Evolutionary conservation across 2,797 vertebrate species (phyloP).

Genomic region (Microhierax caerulescens): DNA sequence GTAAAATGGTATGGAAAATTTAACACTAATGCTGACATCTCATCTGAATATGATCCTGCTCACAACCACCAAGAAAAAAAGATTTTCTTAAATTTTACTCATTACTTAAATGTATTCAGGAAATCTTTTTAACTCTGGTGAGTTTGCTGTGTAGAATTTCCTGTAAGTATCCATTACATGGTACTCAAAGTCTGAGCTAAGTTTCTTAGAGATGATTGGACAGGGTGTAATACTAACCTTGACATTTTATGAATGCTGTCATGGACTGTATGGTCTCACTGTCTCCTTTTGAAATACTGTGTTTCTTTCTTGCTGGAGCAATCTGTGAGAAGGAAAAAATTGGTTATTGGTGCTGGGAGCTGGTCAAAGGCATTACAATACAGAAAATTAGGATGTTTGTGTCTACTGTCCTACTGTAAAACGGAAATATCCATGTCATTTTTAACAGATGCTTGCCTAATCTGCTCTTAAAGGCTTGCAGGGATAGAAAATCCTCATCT

Average conservation of each 20-base stretch:
- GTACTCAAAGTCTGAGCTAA: not conserved
- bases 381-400: not conserved
- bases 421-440: not conserved
- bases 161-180: not conserved
- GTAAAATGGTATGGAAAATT: not conserved
- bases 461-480: not conserved
- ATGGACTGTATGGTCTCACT: not conserved
- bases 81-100: not conserved
- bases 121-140: not conserved
- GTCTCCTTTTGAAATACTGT: not conserved
- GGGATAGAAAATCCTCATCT: not conserved
- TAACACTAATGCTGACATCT: not conserved
- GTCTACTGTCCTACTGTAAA: not conserved
- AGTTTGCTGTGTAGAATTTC: not conserved
- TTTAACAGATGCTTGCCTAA: not conserved
- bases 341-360: not conserved
- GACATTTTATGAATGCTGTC: not conserved
- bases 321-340: not conserved
- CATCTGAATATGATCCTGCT: not conserved
- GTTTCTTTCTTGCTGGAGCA: not conserved
- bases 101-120: not conserved
- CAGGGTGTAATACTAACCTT: not conserved
- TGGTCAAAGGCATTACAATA: not conserved
- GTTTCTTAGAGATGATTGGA: not conserved
- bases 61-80: not conserved